Base-by-base conservation (phyloP, 2,113 vertebrate genomes). In the Pundamilia nyererei region DNA sequence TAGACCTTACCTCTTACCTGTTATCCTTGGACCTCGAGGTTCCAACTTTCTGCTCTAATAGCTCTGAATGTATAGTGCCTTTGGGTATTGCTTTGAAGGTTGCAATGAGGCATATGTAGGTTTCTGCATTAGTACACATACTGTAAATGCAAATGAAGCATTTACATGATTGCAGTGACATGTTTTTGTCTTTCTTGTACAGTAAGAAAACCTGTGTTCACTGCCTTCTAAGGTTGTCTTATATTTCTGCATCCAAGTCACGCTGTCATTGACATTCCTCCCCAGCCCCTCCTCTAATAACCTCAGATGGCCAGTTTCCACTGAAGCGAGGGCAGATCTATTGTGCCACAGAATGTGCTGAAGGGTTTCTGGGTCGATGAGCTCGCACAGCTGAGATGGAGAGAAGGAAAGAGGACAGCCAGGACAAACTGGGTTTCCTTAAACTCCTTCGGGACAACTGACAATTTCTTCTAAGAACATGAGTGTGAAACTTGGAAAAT, bases 301-400 rank as follows among this genome's bases (percentile, higher is more conserved):
- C 89, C 92, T 94, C 89, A 86, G 87, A 89, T 80, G 82, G 90
- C 89, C 86, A 85, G 91, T 90, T 91, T 93, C 89, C 94, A 90
- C 87, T 93, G 91, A 92, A 92, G 93, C 92, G 91, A 92, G 87
- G 83, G 92, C 90, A 81, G 92, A 95, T 94, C 90, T 91, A 89
- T 94, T 94, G 93, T 93, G 90, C 90, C 85, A 86, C 85, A 82
- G 88, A 89, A 88, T 89, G 92, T 91, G 54, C 91, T 72, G 86
- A 93, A 92, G 91, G 88, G 86, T 94, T 95, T 95, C 90, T 92
- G 92, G 94, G 93, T 94, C 84, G 89, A 90, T 91, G 86, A 85
- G 89, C 86, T 88, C 14, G 14, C 47, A 42, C 80, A 55, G 87
- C 88, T 53, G 86, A 91, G 84, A 88, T 89, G 89, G 45, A 89